These are phyloP conservation scores for Torymus auratus DNA, from an alignment of 2,888 invertebrate species.

Conservation along the genomic window DNA sequence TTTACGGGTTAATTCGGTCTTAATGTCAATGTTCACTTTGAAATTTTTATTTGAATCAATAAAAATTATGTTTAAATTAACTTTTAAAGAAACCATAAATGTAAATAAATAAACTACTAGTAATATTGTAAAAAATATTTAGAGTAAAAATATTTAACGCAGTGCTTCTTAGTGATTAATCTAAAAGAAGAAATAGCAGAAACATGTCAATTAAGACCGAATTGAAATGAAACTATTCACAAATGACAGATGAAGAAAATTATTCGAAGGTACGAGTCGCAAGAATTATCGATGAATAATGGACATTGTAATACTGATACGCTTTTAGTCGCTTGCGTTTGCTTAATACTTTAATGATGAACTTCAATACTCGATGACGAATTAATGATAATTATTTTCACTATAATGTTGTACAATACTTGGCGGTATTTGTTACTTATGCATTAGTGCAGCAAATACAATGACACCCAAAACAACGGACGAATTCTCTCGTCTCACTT, in stretches of 20 bases:
- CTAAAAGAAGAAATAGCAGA: not conserved
- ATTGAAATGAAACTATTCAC: conserved; percentile 33
- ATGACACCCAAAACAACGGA: conserved; percentile 5
- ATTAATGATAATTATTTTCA: conserved; percentile 35
- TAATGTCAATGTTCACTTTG: conserved; percentile 4
- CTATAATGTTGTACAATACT: conserved; percentile 31
- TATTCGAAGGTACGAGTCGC: conserved; percentile 3
- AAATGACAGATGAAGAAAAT: conserved; percentile 32
- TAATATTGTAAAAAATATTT: not conserved
- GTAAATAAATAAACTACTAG: no score
- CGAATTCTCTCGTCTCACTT: not conserved
- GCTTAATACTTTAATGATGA: conserved; percentile 20
- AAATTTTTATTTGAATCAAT: no score
- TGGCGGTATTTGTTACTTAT: conserved; percentile 35
- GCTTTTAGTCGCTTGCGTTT: conserved; percentile 13
- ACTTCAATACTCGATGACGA: conserved; percentile 36
- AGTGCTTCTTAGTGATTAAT: no score
- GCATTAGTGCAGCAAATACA: conserved; percentile 9
- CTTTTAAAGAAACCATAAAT: no score
- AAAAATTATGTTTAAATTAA: no score
- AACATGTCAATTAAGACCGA: conserved; percentile 24
- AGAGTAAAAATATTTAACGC: no score
- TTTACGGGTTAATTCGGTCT: conserved; percentile 30
- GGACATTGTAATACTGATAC: conserved; percentile 20
- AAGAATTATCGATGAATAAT: conserved; percentile 11